A percentile compares a stretch with the other conserved stretches of the same genome.
Evolutionary conservation across 1,140 invertebrate genomes (phyloP).

Genomic region (Goniozus legneri): DNA sequence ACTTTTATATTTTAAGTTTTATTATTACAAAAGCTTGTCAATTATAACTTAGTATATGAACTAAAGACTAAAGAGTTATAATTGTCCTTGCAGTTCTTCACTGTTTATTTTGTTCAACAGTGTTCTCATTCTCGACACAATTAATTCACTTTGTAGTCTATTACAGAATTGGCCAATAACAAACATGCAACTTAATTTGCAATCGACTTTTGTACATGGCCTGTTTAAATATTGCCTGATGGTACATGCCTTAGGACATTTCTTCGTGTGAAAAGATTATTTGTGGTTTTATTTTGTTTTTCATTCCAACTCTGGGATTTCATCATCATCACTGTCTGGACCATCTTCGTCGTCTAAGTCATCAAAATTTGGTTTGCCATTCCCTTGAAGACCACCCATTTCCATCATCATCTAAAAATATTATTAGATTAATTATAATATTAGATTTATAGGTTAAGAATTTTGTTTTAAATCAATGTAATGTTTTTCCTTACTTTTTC

Average conservation of each 20-base stretch:
- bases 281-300: conserved; percentile 27
- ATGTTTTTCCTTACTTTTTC: conserved; percentile 59
- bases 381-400: conserved; percentile 55
- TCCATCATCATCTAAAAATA: conserved; percentile 56
- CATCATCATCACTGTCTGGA: conserved; percentile 59
- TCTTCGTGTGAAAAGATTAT: too few species aligned
- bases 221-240: conserved; percentile 25
- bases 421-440: not conserved
- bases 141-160: conserved; percentile 16
- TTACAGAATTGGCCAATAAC: conserved; percentile 14
- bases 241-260: conserved; percentile 21
- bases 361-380: conserved; percentile 52
- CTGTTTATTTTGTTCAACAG: conserved; percentile 15
- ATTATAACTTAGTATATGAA: conserved; percentile 45
- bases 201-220: conserved; percentile 27
- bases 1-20: conserved; percentile 21
- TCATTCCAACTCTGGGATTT: conserved; percentile 58
- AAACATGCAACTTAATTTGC: conserved; percentile 29
- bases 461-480: too few species aligned
- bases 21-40: conserved; percentile 40
- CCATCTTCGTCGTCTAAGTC: conserved; percentile 48
- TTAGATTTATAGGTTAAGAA: too few species aligned
- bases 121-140: conserved; percentile 10
- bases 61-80: conserved; percentile 33
- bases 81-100: conserved; percentile 21